Evolutionary conservation across 2,797 vertebrate species (phyloP), one percentile per base, ranked within the genome.

Genomic region (Distichodus sexfasciatus): DNA sequence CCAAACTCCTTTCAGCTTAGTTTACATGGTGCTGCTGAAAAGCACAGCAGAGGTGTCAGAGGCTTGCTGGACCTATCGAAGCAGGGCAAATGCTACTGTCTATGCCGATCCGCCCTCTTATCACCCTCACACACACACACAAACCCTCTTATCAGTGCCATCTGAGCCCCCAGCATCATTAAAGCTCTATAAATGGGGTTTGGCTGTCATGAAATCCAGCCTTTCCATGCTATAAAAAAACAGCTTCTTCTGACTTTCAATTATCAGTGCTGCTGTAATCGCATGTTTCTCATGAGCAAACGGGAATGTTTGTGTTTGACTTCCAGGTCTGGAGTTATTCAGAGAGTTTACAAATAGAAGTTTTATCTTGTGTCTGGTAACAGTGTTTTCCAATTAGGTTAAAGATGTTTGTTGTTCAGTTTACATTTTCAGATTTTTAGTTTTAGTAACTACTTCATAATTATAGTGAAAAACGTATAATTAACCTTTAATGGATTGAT

Each of bases 101-200:
- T 67, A 46, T 47, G 29, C 47, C 14, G 19, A n/a, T 59, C 75
- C 76, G 76, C 70, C 63, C 61, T 72, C 86, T 90, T 91, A 90
- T 91, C 89, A 85, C n/a, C n/a, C n/a, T n/a, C 85, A 73, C 63
- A 1, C 2, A 58, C 83, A 86, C 90, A 90, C 87, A 76, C 86
- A 55, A 80, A 67, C 82, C 81, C 78, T 82, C 78, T 68, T 88
- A 88, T 90, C 86, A 77, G 71, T 87, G 86, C 83, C 87, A 90
- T 89, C 83, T 50, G 81, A 88, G 83, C 84, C 86, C 77, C 61
- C 69, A 71, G 83, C 81, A 88, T 90, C 85, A 85, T 82, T 82
- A 84, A 33, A 41, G 54, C 81, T 77, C 77, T 78, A 79, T 66
- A 85, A 84, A 63, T 26, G 72, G 69, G 77, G 23, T 54, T 76